These are phyloP conservation scores for Cryptus viduatorius DNA, from an alignment of 2,888 invertebrate genomes.

Conservation along the genomic window DNA sequence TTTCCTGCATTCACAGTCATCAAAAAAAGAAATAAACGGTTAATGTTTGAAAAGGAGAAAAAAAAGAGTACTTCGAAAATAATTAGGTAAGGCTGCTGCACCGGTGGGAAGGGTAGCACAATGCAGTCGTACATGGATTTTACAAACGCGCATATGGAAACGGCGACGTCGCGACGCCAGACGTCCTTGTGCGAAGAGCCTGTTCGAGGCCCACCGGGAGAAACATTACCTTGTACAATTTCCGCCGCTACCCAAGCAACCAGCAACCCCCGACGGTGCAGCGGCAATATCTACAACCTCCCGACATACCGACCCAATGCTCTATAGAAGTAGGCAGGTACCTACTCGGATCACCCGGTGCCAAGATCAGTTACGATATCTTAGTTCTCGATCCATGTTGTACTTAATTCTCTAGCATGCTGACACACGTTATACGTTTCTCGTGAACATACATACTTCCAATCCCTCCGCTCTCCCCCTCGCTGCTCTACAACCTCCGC, in stretches of 20 bases:
- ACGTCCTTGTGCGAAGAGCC: conserved; percentile 63
- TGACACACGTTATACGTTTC: conserved; percentile 48
- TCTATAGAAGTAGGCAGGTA: conserved; percentile 27
- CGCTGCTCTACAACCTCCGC: neutral
- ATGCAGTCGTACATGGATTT: conserved; percentile 14
- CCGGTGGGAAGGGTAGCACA: neutral
- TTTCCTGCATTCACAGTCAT: neutral
- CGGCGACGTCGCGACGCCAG: conserved; percentile 67
- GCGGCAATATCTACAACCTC: conserved; percentile 13
- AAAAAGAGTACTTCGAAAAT: neutral
- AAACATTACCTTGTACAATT: conserved; percentile 67
- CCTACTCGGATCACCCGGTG: conserved; percentile 62
- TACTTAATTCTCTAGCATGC: conserved; percentile 66
- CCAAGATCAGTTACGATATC: conserved; percentile 69
- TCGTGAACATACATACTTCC: conserved; percentile 3
- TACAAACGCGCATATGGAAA: conserved; percentile 53
- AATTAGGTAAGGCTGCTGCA: conserved; percentile 11
- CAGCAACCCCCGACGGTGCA: neutral
- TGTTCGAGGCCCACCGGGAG: conserved; percentile 60
- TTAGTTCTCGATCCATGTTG: conserved; percentile 68
- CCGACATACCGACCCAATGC: conserved; percentile 25
- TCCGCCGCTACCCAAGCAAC: conserved; percentile 26
- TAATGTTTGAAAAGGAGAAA: neutral
- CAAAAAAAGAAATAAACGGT: neutral
- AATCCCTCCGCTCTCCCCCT: neutral